phyloP scores from a whole-genome alignment of 2,797 vertebrate genomes.

The Kryptolebias ocellatus region DNA sequence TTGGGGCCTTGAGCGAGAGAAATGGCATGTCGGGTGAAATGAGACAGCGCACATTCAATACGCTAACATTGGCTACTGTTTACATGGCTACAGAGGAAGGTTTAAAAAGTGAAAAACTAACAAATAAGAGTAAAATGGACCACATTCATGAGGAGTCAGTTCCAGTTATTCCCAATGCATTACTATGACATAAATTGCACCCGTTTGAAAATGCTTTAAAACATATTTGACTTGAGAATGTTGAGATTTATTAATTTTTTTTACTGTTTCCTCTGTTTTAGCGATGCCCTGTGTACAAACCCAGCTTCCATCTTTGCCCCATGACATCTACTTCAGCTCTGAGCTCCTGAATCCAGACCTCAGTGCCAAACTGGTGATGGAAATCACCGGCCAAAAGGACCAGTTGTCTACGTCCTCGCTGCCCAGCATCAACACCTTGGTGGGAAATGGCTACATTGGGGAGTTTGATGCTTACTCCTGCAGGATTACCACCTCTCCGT shows the following conservation, averaged over 20 bases:
- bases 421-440: constrained; percentile 95
- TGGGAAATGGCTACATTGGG: constrained; percentile 87
- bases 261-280: constrained; percentile 66
- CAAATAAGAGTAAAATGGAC: neutral
- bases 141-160: neutral
- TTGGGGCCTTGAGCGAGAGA: constrained; percentile 37
- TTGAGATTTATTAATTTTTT: neutral
- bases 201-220: neutral
- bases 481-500: constrained; percentile 84
- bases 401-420: constrained; percentile 83
- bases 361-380: constrained; percentile 89
- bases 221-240: neutral
- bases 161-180: neutral
- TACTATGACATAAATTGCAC: neutral
- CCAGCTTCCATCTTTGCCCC: constrained; percentile 87
- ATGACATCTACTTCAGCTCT: constrained; percentile 83
- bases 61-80: constrained; percentile 43
- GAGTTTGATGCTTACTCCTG: constrained; percentile 92
- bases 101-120: neutral
- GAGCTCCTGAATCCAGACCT: constrained; percentile 89
- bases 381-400: constrained; percentile 83
- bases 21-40: constrained; percentile 46
- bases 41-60: constrained; percentile 10
- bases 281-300: constrained; percentile 98
- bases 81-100: constrained; percentile 15